phyloP scores from a whole-genome alignment of 2,888 invertebrate genomes.

The Emmelina monodactyla region DNA sequence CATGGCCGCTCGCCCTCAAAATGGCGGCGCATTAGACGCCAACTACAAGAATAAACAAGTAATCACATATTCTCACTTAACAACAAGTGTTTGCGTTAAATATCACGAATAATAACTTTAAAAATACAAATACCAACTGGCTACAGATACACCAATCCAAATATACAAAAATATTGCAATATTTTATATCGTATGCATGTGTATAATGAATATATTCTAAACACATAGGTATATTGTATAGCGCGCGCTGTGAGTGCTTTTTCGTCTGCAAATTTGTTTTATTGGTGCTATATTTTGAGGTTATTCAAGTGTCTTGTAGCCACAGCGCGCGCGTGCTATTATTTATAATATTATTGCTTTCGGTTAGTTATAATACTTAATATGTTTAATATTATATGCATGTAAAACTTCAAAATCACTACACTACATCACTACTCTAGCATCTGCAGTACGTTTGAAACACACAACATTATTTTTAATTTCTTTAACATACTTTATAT shows the following conservation, averaged over 20 bases:
- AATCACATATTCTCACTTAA: conserved; percentile 40
- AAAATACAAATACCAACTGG: conserved; percentile 56
- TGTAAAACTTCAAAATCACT: conserved; percentile 65
- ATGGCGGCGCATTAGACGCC: conserved; percentile 30
- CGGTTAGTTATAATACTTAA: conserved; percentile 51
- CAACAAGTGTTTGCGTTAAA: conserved; percentile 29
- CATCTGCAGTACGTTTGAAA: conserved; percentile 58
- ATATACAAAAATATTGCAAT: conserved; percentile 63
- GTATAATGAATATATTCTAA: conserved; percentile 43
- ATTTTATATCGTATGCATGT: conserved; percentile 47
- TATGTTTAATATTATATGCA: conserved; percentile 29
- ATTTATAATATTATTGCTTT: conserved; percentile 57
- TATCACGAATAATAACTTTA: conserved; percentile 34
- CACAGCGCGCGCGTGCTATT: conserved; percentile 53
- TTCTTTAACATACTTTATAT: conserved; percentile 50
- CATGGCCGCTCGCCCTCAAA: conserved; percentile 53
- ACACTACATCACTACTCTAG: conserved; percentile 60
- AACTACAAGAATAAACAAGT: conserved; percentile 30
- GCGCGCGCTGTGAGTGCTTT: conserved; percentile 44
- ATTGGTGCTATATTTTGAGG: conserved; percentile 2
- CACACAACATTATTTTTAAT: conserved; percentile 49
- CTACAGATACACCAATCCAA: conserved; percentile 59
- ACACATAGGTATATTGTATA: no score
- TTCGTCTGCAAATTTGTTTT: no score
- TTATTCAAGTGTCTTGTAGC: conserved; percentile 16